Evolutionary conservation across 2,797 vertebrate genomes (phyloP).

Genomic region (Gambelia wislizenii): DNA sequence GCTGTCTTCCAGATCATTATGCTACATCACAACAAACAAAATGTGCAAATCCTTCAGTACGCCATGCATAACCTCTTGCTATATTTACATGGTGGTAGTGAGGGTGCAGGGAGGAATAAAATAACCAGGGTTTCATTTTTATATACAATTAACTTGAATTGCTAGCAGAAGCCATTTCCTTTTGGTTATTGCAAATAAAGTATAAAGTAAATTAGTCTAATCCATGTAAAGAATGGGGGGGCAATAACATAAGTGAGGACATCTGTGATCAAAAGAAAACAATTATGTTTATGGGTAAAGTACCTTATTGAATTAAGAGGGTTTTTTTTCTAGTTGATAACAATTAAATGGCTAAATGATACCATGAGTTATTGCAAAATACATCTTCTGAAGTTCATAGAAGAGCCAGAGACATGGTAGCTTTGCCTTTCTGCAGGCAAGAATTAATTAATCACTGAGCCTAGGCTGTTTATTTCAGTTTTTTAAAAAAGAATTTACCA

Average conservation of each 20-base stretch:
- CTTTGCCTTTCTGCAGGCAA: not conserved
- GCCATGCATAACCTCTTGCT: not conserved
- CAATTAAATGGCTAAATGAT: not conserved
- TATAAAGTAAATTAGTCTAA: not conserved
- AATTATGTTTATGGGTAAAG: not conserved
- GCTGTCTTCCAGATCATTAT: not conserved
- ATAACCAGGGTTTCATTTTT: not conserved
- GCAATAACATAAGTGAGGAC: too few species aligned
- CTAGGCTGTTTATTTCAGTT: too few species aligned
- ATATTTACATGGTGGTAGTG: not conserved
- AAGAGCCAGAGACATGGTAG: not conserved
- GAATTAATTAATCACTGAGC: too few species aligned
- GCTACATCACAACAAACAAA: slow-evolving; percentile 19
- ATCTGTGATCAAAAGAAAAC: not conserved
- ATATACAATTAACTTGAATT: not conserved
- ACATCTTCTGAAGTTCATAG: not conserved
- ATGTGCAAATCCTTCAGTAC: not conserved
- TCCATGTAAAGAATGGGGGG: not conserved
- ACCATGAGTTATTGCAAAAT: not conserved
- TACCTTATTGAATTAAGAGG: not conserved
- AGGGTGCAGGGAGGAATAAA: too few species aligned
- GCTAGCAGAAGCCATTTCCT: not conserved
- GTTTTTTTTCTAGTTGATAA: not conserved
- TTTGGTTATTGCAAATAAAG: not conserved
- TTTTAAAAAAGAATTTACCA: too few species aligned